A percentile compares a stretch with the other conserved stretches of the same genome.
These are phyloP conservation scores for Neoseiulus cucumeris DNA, from an alignment of 1,140 invertebrate species.

Conservation along the genomic window DNA sequence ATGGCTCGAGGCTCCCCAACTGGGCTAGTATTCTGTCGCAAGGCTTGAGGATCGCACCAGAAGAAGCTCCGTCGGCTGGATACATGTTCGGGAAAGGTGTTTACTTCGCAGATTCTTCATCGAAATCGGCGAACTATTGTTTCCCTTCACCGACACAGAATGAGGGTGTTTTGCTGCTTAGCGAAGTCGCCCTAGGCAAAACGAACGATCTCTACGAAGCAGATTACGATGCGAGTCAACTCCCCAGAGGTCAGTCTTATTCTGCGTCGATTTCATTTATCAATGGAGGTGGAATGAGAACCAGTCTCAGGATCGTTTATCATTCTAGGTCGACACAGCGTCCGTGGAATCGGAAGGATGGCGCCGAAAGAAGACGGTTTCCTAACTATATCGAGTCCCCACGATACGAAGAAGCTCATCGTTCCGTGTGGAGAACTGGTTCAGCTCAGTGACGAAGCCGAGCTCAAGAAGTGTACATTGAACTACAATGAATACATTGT, in stretches of 20 bases:
- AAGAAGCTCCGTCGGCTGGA: constrained; percentile 33
- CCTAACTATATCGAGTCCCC: constrained; percentile 2
- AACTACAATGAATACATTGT: constrained; percentile 33
- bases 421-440: constrained; percentile 18
- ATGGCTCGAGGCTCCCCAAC: constrained; percentile 38
- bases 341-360: constrained; percentile 26
- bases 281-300: background rate
- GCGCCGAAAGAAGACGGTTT: constrained; percentile 17
- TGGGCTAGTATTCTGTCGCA: constrained; percentile 38
- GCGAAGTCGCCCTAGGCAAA: constrained; percentile 32
- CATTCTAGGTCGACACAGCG: constrained; percentile 20
- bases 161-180: constrained; percentile 33
- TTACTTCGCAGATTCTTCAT: constrained; percentile 41
- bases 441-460: background rate
- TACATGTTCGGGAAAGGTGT: constrained; percentile 39
- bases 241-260: constrained; percentile 23
- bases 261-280: background rate
- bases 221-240: constrained; percentile 23
- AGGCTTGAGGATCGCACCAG: constrained; percentile 38
- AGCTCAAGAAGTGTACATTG: constrained; percentile 19
- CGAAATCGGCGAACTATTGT: constrained; percentile 43
- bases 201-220: constrained; percentile 22
- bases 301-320: no score
- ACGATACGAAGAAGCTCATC: constrained; percentile 20
- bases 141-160: constrained; percentile 28